Percentiles rank a stretch among this genome's conserved stretches.
Evolutionary conservation across 1,140 invertebrate genomes (phyloP).

Genomic region (Harpegnathos saltator): DNA sequence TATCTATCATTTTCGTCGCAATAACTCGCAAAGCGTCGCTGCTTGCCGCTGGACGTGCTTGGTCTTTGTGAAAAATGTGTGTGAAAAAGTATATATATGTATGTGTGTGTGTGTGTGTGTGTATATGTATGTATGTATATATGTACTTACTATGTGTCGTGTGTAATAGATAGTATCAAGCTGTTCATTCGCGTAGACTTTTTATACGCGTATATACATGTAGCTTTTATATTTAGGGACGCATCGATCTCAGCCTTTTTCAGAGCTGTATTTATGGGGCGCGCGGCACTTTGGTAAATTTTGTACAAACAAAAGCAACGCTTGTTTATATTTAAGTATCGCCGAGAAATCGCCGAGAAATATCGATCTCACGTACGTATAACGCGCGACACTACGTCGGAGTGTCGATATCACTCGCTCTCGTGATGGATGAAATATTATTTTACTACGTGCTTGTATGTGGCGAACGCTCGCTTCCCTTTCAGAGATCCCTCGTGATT

Average conservation of each 20-base stretch:
- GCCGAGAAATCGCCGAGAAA: slow-evolving; percentile 13
- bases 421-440: slow-evolving; percentile 13
- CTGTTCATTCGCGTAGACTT: slow-evolving; percentile 22
- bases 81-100: too few relatives aligned
- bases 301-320: slow-evolving; percentile 31
- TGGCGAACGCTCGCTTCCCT: background rate
- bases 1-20: slow-evolving; percentile 5
- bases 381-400: background rate
- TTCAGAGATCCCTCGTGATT: background rate
- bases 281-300: slow-evolving; percentile 22
- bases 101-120: background rate
- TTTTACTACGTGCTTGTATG: slow-evolving; percentile 30
- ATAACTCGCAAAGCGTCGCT: too few relatives aligned
- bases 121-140: background rate
- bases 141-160: slow-evolving; percentile 11
- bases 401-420: slow-evolving; percentile 11
- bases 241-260: slow-evolving; percentile 54
- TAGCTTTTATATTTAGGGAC: slow-evolving; percentile 51
- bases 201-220: slow-evolving; percentile 43
- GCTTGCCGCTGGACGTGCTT: too few relatives aligned
- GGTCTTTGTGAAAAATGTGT: too few relatives aligned
- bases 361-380: slow-evolving; percentile 7
- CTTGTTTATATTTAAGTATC: slow-evolving; percentile 41
- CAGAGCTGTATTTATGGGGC: slow-evolving; percentile 21
- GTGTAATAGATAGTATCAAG: slow-evolving; percentile 23